Conservation (phyloP, 1,140 invertebrate genomes). For the Polypedilum vanderplanki region DNA sequence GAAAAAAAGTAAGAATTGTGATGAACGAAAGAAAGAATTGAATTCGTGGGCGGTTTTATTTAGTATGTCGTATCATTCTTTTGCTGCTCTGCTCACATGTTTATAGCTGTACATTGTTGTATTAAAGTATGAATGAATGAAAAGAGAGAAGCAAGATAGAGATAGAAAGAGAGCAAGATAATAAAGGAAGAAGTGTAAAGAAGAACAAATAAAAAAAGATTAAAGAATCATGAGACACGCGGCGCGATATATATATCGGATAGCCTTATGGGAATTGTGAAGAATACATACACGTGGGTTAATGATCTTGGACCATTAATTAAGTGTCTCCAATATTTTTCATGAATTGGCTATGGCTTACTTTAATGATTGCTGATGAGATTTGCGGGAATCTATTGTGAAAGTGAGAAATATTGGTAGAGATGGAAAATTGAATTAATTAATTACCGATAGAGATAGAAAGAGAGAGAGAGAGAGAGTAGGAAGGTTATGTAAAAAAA, state of each 20-base stretch:
- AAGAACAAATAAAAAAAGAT: slow-evolving; percentile 22
- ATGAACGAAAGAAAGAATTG: background rate
- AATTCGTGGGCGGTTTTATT: slow-evolving; percentile 25
- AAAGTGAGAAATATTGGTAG: no score
- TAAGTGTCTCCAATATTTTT: slow-evolving; percentile 15
- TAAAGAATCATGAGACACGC: slow-evolving; percentile 27
- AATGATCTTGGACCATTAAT: slow-evolving; percentile 5
- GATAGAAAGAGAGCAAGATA: background rate
- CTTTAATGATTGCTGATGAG: background rate
- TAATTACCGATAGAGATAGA: no score
- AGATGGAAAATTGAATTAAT: no score
- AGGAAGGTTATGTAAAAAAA: background rate
- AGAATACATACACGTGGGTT: background rate
- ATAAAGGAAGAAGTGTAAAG: slow-evolving; percentile 13
- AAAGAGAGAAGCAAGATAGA: background rate
- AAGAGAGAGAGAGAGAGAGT: no score
- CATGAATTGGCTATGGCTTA: background rate
- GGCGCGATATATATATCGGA: slow-evolving; percentile 23
- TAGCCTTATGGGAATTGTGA: slow-evolving; percentile 20
- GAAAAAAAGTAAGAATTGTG: background rate
- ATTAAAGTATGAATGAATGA: background rate
- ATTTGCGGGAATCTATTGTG: background rate
- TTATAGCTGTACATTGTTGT: background rate
- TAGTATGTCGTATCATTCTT: slow-evolving; percentile 4
- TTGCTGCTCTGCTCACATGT: background rate